phyloP scores from a whole-genome alignment of 2,797 vertebrate species.

The Acanthurus leucopareius region DNA sequence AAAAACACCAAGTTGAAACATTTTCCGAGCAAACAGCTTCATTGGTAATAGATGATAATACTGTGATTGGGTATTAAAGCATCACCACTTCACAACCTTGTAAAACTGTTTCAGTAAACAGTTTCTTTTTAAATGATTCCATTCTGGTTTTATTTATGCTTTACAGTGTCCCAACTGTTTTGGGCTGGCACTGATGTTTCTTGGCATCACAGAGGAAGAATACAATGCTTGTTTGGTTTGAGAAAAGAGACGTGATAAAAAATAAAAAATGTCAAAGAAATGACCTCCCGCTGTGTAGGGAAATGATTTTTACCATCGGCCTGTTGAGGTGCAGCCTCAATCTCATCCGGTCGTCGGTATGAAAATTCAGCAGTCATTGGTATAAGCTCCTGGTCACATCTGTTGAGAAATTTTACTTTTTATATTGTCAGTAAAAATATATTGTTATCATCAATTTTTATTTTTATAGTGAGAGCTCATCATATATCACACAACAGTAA shows the following conservation, averaged over 20 bases:
- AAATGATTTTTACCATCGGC: conserved; percentile 46
- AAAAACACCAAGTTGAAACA: too few species aligned
- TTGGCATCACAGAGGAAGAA: not conserved
- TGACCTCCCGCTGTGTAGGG: not conserved
- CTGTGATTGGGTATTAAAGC: too few species aligned
- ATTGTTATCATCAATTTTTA: too few species aligned
- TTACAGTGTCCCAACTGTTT: too few species aligned
- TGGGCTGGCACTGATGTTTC: not conserved
- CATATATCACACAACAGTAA: not conserved
- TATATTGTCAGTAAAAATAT: not conserved
- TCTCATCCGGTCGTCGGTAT: conserved; percentile 35
- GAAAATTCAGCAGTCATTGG: conserved; percentile 22
- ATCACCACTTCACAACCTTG: too few species aligned
- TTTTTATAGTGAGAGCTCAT: not conserved
- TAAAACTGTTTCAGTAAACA: too few species aligned
- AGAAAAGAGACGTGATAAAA: not conserved
- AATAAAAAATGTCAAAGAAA: not conserved
- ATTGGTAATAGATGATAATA: too few species aligned
- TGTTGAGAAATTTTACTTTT: conserved; percentile 14
- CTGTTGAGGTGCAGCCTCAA: conserved; percentile 24
- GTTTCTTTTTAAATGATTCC: too few species aligned
- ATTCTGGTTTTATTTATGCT: too few species aligned
- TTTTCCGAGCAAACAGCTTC: too few species aligned
- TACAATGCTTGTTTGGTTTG: not conserved
- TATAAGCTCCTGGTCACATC: conserved; percentile 53